phyloP scores from a whole-genome alignment of 2,888 invertebrate genomes.

The Epiblema foenella region DNA sequence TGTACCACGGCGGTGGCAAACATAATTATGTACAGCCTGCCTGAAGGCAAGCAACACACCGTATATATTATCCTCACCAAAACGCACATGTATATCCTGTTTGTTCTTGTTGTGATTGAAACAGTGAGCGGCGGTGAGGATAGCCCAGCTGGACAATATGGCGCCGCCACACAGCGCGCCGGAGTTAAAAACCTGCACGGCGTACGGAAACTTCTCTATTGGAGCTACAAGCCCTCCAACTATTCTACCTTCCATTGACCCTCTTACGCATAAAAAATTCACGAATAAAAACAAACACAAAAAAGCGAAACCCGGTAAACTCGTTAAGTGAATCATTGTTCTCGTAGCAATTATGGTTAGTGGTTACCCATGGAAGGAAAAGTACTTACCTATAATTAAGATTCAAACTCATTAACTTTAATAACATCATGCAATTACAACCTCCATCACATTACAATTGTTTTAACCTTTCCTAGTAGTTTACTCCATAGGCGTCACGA shows the following conservation, averaged over 20 bases:
- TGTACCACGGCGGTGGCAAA: too few species aligned
- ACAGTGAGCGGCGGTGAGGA: slow-evolving; percentile 26
- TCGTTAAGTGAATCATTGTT: background rate
- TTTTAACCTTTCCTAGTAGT: too few species aligned
- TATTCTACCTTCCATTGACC: slow-evolving; percentile 5
- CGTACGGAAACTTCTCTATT: slow-evolving; percentile 12
- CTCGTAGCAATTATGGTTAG: background rate
- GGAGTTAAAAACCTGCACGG: slow-evolving; percentile 28
- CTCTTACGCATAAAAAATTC: background rate
- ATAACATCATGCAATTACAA: background rate
- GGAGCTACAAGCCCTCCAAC: slow-evolving; percentile 2
- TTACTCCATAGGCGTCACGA: too few species aligned
- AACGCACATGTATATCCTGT: slow-evolving; percentile 10
- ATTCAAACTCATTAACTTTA: slow-evolving; percentile 1
- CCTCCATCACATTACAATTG: background rate
- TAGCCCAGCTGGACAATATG: slow-evolving; percentile 11
- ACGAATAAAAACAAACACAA: background rate
- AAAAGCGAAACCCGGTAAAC: background rate
- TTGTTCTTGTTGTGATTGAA: slow-evolving; percentile 7
- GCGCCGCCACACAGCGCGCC: slow-evolving; percentile 9
- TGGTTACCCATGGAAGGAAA: background rate
- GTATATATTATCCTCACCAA: slow-evolving; percentile 9
- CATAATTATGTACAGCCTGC: too few species aligned
- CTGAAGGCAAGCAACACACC: too few species aligned
- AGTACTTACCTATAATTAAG: background rate